Percentiles rank a stretch among this genome's conserved stretches.
Conservation (phyloP, 2,797 vertebrate species). For the Typhlichthys eigenmanni region DNA sequence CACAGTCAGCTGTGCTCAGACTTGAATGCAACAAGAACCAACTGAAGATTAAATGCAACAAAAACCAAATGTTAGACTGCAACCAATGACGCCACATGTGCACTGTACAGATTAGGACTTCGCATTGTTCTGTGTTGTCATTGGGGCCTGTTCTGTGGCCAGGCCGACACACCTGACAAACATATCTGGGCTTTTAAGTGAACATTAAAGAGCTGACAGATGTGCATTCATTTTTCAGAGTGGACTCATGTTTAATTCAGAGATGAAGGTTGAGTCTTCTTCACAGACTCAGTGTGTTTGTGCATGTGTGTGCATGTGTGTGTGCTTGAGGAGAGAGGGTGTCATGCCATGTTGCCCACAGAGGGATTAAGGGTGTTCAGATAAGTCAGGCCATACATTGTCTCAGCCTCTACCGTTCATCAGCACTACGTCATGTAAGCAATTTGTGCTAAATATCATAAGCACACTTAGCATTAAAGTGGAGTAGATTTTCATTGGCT, state of each 20-base stretch:
- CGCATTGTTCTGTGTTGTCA: slow-evolving; percentile 25
- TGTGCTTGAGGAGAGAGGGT: not conserved
- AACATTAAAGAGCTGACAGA: slow-evolving; percentile 14
- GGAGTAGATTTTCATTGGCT: no score
- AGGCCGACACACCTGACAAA: no score
- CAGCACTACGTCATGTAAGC: no score
- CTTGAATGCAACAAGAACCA: no score
- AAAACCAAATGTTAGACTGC: no score
- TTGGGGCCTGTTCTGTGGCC: slow-evolving; percentile 4
- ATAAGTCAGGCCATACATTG: no score
- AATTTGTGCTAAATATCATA: no score
- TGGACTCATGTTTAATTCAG: slow-evolving; percentile 55
- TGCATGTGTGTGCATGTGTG: not conserved
- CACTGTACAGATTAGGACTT: slow-evolving; percentile 2
- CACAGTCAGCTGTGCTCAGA: not conserved
- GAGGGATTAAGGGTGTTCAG: no score
- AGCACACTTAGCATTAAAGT: no score
- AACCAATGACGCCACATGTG: not conserved
- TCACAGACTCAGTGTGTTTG: not conserved
- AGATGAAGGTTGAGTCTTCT: slow-evolving; percentile 14
- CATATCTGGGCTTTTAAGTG: slow-evolving; percentile 1
- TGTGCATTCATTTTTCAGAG: slow-evolving; percentile 37
- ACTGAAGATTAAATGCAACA: no score
- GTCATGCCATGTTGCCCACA: not conserved
- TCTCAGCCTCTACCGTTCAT: no score